These are phyloP conservation scores for Irena cyanogastra DNA, from an alignment of 2,113 vertebrate species.

Conservation along the genomic window DNA sequence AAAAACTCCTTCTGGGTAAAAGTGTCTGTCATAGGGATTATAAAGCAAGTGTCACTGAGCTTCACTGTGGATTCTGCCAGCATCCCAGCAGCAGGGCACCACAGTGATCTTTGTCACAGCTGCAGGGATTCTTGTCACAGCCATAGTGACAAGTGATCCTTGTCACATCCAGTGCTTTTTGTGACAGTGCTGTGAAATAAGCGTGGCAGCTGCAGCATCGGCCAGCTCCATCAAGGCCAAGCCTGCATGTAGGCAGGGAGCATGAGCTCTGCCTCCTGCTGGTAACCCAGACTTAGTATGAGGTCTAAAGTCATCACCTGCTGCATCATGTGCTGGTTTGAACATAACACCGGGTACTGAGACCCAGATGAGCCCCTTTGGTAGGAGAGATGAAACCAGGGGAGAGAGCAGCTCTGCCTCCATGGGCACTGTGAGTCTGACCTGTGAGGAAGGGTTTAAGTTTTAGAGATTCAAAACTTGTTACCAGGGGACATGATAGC, in stretches of 20 bases:
- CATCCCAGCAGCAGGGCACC: neutral
- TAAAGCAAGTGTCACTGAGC: neutral
- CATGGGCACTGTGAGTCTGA: neutral
- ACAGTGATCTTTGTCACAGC: neutral
- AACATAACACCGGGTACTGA: fast-evolving
- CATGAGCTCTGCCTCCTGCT: neutral
- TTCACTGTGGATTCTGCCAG: neutral
- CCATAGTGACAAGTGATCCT: neutral
- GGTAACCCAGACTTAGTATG: fast-evolving
- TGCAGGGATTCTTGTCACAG: neutral
- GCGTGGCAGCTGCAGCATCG: fast-evolving
- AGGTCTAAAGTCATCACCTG: neutral
- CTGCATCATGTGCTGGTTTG: neutral
- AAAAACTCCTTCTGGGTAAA: neutral
- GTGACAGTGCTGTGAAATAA: neutral
- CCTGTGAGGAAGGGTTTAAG: neutral
- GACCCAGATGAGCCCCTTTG: neutral
- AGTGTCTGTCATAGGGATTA: neutral
- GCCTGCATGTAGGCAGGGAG: fast-evolving
- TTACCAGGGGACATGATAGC: fast-evolving
- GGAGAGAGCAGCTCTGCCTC: neutral
- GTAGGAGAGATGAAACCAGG: neutral
- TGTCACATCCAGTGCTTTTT: neutral
- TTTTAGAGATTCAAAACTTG: neutral
- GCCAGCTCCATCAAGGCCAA: neutral